Conservation (phyloP, 1,140 invertebrate genomes). For the Drosophila nigrodunni region DNA sequence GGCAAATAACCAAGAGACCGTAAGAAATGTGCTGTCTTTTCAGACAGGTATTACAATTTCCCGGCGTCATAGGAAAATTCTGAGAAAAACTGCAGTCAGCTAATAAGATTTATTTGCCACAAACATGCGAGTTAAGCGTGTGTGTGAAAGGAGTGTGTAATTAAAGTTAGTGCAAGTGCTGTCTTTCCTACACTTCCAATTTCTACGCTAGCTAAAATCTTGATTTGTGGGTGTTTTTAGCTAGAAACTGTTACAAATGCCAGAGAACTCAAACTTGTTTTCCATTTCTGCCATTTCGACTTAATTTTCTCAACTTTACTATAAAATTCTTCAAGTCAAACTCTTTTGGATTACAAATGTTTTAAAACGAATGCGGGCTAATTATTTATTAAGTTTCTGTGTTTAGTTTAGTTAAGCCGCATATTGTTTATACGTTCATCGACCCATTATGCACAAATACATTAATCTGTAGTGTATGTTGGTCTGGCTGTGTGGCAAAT, state of each 20-base stretch:
- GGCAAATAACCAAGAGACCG: slow-evolving; percentile 28
- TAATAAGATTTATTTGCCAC: slow-evolving; percentile 49
- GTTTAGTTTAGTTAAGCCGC: background rate
- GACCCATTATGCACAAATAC: background rate
- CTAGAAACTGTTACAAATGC: background rate
- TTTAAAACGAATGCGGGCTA: background rate
- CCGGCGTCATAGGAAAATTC: slow-evolving; percentile 28
- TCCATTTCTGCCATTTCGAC: too few relatives aligned
- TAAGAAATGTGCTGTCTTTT: background rate
- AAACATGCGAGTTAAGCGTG: slow-evolving; percentile 24
- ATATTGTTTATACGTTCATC: background rate
- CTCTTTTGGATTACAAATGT: too few relatives aligned
- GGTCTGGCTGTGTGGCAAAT: background rate
- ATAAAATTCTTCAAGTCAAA: too few relatives aligned
- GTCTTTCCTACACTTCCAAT: background rate
- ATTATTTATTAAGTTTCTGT: background rate
- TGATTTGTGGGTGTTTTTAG: background rate
- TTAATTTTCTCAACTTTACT: too few relatives aligned
- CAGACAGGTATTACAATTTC: slow-evolving; percentile 51
- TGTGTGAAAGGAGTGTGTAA: slow-evolving; percentile 8
- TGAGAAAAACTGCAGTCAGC: slow-evolving; percentile 39
- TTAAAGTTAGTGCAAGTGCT: slow-evolving; percentile 20
- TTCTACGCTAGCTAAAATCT: background rate
- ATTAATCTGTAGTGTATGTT: background rate
- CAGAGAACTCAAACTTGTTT: too few relatives aligned